These are phyloP conservation scores for Cephalophus harveyi DNA, from an alignment of 2,113 vertebrate species.

Conservation along the genomic window DNA sequence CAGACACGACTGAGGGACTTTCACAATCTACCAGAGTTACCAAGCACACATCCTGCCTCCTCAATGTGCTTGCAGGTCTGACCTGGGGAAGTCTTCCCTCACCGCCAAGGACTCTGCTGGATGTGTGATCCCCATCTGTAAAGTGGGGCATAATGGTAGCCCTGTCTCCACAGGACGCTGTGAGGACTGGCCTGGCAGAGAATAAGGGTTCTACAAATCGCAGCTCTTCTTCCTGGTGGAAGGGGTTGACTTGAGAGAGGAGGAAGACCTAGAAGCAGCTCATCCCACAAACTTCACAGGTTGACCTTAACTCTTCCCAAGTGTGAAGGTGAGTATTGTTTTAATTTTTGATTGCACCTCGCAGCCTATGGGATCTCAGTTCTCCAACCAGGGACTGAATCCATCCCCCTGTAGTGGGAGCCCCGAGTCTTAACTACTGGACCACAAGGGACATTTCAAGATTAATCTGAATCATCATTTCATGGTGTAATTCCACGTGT, in stretches of 20 bases:
- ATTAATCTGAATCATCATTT: not conserved
- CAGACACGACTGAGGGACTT: not conserved
- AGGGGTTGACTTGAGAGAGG: not conserved
- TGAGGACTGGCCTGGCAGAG: not conserved
- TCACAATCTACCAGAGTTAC: not conserved
- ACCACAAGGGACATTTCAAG: not conserved
- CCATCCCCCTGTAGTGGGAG: not conserved
- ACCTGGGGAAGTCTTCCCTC: not conserved
- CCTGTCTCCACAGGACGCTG: not conserved
- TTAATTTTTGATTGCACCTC: not conserved
- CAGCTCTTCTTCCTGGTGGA: not conserved
- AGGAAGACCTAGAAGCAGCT: not conserved
- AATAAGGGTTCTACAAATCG: not conserved
- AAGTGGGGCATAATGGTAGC: not conserved
- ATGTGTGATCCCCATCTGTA: not conserved
- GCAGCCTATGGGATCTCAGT: not conserved
- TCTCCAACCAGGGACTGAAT: not conserved
- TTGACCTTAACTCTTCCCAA: not conserved
- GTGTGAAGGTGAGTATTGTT: not conserved
- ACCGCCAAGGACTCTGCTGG: not conserved
- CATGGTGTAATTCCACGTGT: not conserved
- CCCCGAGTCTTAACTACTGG: not conserved
- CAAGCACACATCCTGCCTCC: not conserved
- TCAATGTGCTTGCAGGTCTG: not conserved
- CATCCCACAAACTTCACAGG: not conserved